Evolutionary conservation across 2,113 vertebrate species (phyloP), one percentile per base, ranked within the genome.

Genomic region (Hystrix brachyura): DNA sequence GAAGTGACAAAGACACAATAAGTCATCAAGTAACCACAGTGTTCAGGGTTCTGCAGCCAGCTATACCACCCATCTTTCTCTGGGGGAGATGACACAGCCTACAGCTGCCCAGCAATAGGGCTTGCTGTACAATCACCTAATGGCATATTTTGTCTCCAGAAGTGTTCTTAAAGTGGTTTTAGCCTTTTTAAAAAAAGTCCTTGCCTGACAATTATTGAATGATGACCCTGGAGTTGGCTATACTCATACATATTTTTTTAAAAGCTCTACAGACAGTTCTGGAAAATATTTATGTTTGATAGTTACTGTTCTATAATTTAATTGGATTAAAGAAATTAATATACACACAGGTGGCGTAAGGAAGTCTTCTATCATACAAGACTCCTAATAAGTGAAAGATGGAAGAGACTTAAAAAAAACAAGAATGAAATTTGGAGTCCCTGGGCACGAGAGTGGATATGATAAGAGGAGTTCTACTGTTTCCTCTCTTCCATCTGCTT

Each of bases 261-360:
- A 85, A 81, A 48, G 10, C 3, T 48, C 59, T 23, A 92, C 2
- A 53, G 48, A 80, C 17, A 76, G 76, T 93, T 67, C 38, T 74
- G 46, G 82, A 87, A 93, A 48, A 57, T 32, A 71, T 55, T 90
- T 14, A 88, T n/a, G 8, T 93, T 78, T 79, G 25, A 72, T 94
- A 78, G 72, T 92, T 80, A 64, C 46, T 87, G 10, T 23, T 86
- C 51, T 19, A 82, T 53, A 48, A 38, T 13, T 79, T 90, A 57
- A 64, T 9, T 34, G 38, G 6, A 48, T 92, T 86, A 59, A 71
- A 67, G 0, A 71, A 79, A 55, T 69, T 13, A 23, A 29, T 4
- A 38, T 29, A 72, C 29, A 12, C 23, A 59, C 46, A 74, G 1
- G 23, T 34, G 29, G 9, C 11, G 65, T 67, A 80, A 91, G 34